Conservation (phyloP, 2,888 invertebrate species). For the Chrysodeixis includens region DNA sequence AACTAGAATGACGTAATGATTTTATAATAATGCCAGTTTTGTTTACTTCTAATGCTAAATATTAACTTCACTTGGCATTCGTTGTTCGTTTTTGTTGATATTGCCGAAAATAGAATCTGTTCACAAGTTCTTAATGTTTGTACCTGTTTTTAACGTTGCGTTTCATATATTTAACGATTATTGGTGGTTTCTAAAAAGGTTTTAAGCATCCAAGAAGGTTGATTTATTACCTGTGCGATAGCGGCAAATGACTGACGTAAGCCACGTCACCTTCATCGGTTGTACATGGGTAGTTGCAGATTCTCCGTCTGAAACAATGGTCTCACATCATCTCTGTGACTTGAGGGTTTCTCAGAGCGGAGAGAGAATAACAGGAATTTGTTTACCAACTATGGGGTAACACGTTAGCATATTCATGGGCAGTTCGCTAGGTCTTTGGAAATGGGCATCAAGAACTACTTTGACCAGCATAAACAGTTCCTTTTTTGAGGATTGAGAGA, state of each 20-base stretch:
- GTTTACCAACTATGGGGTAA: no score
- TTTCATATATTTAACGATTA: no score
- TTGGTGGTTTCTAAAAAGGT: no score
- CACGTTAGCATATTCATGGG: no score
- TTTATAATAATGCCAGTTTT: slow-evolving; percentile 7
- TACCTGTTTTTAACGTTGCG: neutral
- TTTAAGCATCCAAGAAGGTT: no score
- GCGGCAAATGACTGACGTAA: neutral
- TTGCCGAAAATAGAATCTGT: slow-evolving; percentile 9
- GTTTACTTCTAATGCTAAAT: slow-evolving; percentile 19
- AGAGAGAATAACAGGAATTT: no score
- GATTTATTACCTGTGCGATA: neutral
- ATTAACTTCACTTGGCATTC: slow-evolving; percentile 26
- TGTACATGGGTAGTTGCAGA: neutral
- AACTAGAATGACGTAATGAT: neutral
- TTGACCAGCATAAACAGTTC: no score
- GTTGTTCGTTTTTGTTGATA: slow-evolving; percentile 7
- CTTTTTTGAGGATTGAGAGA: no score
- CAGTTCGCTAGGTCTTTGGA: no score
- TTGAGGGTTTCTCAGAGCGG: no score
- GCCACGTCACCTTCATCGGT: neutral
- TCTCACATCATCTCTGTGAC: neutral
- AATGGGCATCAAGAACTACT: no score
- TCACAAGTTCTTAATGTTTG: neutral
- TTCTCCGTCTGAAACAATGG: neutral